Evolutionary conservation across 2,113 vertebrate genomes (phyloP), one percentile per base, ranked within the genome.

Genomic region (Nematolebias whitei): DNA sequence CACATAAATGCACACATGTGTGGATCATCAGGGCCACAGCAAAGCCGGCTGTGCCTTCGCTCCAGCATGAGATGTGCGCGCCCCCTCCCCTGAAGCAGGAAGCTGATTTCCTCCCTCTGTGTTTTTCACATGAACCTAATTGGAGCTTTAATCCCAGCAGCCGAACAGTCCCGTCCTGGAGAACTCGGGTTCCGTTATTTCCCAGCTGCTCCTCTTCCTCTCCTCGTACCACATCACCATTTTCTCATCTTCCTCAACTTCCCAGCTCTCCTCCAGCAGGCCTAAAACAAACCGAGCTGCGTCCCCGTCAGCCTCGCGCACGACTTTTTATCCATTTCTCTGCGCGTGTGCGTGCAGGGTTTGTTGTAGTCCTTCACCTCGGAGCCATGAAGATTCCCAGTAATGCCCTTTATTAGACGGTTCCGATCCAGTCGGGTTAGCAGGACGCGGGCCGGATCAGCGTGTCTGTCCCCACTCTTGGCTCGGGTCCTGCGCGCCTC

Each of bases 171-270:
- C 79, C 47, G 48, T 81, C 73, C 78, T 49, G 12, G 63, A 77
- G 83, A 80, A 81, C 84, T 85, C 80, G 71, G 74, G 80, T 88
- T 69, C 88, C 77, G 82, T 82, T 89, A 76, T 82, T 74, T 10
- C 79, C 82, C 41, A 71, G 62, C 77, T 87, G 80, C 61, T 78
- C 68, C 80, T 77, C 67, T 81, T 51, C 55, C 68, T 13, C 75
- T 82, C 81, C 76, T 90, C 87, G 86, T 88, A 90, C 91, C 90
- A 90, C 87, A 90, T 88, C 85, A 90, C 79, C 81, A 82, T 88
- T 85, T 87, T 84, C 76, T 77, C 59, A 48, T 80, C 68, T 74
- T 58, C 66, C 64, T 82, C 60, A 87, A 91, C 87, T 91, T 90
- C 78, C 81, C 56, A 76, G 78, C 86, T 82, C 78, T 84, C 76